Base-by-base conservation (phyloP, 2,797 vertebrate genomes). In the Centroberyx gerrardi region DNA sequence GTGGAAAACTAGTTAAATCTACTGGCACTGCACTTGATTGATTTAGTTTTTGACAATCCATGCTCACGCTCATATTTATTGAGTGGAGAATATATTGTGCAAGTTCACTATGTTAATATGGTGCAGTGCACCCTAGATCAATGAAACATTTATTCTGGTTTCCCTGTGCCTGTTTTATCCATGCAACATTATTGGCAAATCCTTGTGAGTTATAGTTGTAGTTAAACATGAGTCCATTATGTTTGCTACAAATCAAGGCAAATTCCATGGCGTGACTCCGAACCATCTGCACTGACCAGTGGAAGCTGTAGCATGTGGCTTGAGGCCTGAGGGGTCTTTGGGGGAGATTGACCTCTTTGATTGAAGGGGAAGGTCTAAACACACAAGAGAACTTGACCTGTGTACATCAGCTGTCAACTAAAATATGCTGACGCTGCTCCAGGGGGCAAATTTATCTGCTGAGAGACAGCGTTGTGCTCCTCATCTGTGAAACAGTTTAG, bases 401-500 rank as follows among this genome's bases (percentile, higher is more conserved):
- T 62, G 67, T 62, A 64, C 62, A 56, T 87, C 65, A 76, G 55
- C 79, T 83, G 85, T 82, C 81, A 85, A 42, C 52, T 72, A 61
- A 68, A 85, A 92, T 85, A 83, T 63, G 81, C 80, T 67, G 71
- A 81, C 83, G 31, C 61, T 68, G 74, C 85, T 87, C 71, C 66
- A 31, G 74, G 83, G 81, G 74, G 54, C 55, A 54, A 72, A 87
- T 69, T 54, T 74, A 86, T 82, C 74, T 70, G 51, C 80, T 70
- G 51, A 81, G 76, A 78, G 81, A 48, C 68, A 48, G 53, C 55
- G 61, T 61, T 82, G 68, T 56, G 42, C 72, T 81, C 38, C 68
- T 90, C 83, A 78, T 92, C 84, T 93, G 92, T 68, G 17, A 76
- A 93, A 93, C 13, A 74, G 80, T 75, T 92, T 79, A 90, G 80